phyloP scores from a whole-genome alignment of 2,888 invertebrate species.

The Mantis religiosa region DNA sequence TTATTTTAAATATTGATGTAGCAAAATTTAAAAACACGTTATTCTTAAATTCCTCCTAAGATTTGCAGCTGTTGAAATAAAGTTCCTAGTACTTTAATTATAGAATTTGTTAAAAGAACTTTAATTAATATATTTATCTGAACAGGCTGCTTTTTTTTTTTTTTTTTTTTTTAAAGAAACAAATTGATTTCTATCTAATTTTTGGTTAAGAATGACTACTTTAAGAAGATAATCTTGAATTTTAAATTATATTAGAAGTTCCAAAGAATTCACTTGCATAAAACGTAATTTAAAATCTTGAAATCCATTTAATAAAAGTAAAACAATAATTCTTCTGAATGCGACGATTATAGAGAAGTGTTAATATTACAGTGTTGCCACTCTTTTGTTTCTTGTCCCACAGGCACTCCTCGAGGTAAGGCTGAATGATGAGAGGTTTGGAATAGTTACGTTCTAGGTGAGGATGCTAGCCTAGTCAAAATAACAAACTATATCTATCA shows the following conservation, averaged over 20 bases:
- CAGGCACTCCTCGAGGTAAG: constrained; percentile 29
- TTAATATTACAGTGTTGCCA: background rate
- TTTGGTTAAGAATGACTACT: too few species aligned
- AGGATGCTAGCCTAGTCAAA: background rate
- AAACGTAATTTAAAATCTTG: background rate
- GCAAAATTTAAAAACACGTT: too few species aligned
- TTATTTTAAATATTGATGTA: too few species aligned
- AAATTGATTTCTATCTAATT: too few species aligned
- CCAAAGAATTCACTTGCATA: background rate
- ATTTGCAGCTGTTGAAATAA: too few species aligned
- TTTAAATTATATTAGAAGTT: background rate
- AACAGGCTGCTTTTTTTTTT: too few species aligned
- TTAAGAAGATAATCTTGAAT: background rate
- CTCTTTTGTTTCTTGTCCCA: constrained; percentile 21
- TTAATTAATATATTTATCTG: too few species aligned
- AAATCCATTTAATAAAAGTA: background rate
- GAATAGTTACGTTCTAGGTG: background rate
- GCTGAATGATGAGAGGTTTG: background rate
- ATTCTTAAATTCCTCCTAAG: too few species aligned
- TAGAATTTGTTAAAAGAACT: too few species aligned
- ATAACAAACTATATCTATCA: background rate
- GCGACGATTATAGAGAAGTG: background rate
- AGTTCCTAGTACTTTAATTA: fast-evolving
- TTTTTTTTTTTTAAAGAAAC: too few species aligned
- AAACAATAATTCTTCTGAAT: background rate